A percentile compares a stretch with the other conserved stretches of the same genome.
Conservation (phyloP, 2,797 vertebrate genomes). For the Peromyscus melanophrys region DNA sequence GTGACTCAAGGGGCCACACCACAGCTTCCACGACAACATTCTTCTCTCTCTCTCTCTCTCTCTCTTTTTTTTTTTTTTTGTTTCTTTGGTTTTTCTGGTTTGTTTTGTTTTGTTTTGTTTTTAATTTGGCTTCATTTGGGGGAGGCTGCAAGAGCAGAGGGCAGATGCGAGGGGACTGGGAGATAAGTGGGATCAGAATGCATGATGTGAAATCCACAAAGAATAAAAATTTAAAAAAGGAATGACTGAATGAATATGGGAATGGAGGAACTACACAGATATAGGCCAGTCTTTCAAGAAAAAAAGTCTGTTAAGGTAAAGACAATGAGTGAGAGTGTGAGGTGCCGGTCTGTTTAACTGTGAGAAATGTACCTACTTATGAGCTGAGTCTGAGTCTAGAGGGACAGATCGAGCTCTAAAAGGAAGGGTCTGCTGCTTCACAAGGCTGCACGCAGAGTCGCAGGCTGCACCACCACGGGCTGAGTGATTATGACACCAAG, state of each 20-base stretch:
- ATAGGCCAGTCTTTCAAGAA: slow-evolving; percentile 24
- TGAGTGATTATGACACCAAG: background rate
- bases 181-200: background rate
- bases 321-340: background rate
- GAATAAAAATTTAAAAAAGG: background rate
- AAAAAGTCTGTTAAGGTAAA: slow-evolving; percentile 40
- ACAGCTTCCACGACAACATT: background rate
- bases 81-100: background rate
- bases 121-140: background rate
- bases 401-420: background rate
- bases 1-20: background rate
- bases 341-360: background rate
- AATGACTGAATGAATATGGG: background rate
- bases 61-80: background rate
- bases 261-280: slow-evolving; percentile 35
- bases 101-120: background rate
- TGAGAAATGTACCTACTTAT: background rate
- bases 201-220: background rate
- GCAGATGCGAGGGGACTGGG: background rate
- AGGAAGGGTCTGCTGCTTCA: background rate
- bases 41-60: background rate
- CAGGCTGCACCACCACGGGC: background rate
- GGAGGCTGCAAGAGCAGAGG: background rate
- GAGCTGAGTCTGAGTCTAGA: background rate
- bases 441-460: background rate